phyloP scores from a whole-genome alignment of 2,797 vertebrate species.

The Anableps anableps region DNA sequence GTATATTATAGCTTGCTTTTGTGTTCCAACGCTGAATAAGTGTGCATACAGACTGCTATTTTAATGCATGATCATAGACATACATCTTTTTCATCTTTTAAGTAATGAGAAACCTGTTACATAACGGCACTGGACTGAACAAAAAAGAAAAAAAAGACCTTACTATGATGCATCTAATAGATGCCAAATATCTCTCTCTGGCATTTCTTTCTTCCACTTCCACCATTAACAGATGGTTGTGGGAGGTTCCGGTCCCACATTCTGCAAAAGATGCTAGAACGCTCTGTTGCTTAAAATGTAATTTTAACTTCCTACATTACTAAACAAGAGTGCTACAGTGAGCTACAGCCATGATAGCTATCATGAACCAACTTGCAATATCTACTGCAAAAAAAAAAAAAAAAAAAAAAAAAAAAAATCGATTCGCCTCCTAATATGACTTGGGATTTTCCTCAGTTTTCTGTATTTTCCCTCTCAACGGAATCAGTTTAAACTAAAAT shows the following conservation, averaged over 20 bases:
- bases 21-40: neutral
- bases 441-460: conserved; percentile 23
- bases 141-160: neutral
- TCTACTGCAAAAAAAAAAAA: conserved; percentile 39
- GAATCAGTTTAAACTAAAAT: conserved; percentile 42
- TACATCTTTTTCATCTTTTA: conserved; percentile 1
- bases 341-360: conserved; percentile 29
- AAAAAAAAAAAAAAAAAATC: conserved; percentile 35
- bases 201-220: conserved; percentile 27
- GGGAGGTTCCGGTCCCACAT: conserved; percentile 47
- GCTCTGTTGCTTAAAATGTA: conserved; percentile 34
- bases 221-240: conserved; percentile 53
- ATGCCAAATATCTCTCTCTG: conserved; percentile 10
- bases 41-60: neutral
- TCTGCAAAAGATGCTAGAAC: conserved; percentile 13
- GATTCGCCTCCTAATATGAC: conserved; percentile 13
- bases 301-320: conserved; percentile 43
- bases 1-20: neutral
- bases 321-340: conserved; percentile 18
- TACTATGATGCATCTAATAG: conserved; percentile 5
- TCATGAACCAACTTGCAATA: conserved; percentile 50
- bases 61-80: neutral
- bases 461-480: conserved; percentile 33
- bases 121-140: neutral
- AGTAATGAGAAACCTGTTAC: neutral